phyloP scores from a whole-genome alignment of 2,797 vertebrate species.

The Decapterus maruadsi region DNA sequence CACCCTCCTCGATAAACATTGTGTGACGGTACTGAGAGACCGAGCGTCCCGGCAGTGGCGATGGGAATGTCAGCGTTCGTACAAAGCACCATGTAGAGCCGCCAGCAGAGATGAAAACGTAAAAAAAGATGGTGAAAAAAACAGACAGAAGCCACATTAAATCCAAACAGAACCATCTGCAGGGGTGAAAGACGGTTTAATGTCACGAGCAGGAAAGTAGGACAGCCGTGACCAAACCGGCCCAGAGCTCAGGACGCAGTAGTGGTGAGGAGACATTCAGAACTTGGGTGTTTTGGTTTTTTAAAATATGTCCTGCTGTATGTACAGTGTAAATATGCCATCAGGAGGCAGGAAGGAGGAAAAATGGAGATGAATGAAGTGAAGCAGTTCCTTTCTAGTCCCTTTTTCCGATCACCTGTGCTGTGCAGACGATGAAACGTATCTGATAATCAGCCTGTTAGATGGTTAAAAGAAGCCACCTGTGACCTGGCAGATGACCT shows the following conservation, averaged over 20 bases:
- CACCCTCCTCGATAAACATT: constrained; percentile 11
- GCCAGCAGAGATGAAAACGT: constrained; percentile 28
- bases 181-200: constrained; percentile 37
- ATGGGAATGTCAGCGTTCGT: constrained; percentile 59
- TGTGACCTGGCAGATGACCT: constrained; percentile 44
- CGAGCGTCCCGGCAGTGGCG: constrained; percentile 24
- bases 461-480: constrained; percentile 28
- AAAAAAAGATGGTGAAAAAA: background rate
- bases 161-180: constrained; percentile 53
- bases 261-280: constrained; percentile 56
- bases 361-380: constrained; percentile 10
- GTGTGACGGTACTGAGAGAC: constrained; percentile 23
- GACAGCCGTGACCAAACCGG: constrained; percentile 53
- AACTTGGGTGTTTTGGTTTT: constrained; percentile 45
- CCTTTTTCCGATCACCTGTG: background rate
- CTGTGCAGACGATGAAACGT: constrained; percentile 16
- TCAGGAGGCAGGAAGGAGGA: background rate
- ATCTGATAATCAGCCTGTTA: constrained; percentile 16
- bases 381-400: constrained; percentile 21
- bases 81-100: constrained; percentile 52
- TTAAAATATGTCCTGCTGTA: constrained; percentile 22
- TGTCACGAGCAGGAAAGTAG: constrained; percentile 34
- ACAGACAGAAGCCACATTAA: constrained; percentile 20
- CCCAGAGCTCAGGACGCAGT: constrained; percentile 36
- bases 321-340: constrained; percentile 11